Percentiles rank a stretch among this genome's conserved stretches.
Evolutionary conservation across 2,797 vertebrate genomes (phyloP).

Genomic region (Varecia variegata): DNA sequence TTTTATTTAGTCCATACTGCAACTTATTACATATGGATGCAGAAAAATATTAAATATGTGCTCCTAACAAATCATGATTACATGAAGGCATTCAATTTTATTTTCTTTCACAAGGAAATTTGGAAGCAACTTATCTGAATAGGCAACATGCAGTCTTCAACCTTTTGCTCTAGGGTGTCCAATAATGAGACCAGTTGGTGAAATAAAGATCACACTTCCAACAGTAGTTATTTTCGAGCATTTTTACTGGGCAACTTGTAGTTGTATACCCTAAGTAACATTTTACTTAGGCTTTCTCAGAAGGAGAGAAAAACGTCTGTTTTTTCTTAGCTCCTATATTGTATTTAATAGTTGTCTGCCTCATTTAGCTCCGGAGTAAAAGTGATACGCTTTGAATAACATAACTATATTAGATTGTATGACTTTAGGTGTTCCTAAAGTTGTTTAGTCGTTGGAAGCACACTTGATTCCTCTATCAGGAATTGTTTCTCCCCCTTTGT

Average conservation of each 20-base stretch:
- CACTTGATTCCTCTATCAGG: neutral
- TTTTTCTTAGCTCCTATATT: neutral
- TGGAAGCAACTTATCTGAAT: neutral
- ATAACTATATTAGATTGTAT: neutral
- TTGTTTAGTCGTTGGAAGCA: neutral
- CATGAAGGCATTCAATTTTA: neutral
- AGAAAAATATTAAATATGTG: constrained; percentile 37
- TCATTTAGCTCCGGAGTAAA: neutral
- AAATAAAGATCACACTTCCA: neutral
- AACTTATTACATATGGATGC: constrained; percentile 53
- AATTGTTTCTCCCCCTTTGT: neutral
- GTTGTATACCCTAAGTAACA: neutral
- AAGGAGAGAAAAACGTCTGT: neutral
- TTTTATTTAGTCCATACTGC: constrained; percentile 67
- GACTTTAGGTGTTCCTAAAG: neutral
- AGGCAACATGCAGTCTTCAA: neutral
- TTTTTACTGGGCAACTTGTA: neutral
- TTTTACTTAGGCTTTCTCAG: neutral
- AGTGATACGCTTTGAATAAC: neutral
- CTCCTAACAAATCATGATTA: neutral
- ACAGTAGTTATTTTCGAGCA: neutral
- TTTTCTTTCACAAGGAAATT: constrained; percentile 14
- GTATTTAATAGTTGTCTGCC: neutral
- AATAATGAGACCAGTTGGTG: neutral
- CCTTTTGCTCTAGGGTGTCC: neutral